These are phyloP conservation scores for Portevinia maculata DNA, from an alignment of 2,888 invertebrate species.

Conservation along the genomic window DNA sequence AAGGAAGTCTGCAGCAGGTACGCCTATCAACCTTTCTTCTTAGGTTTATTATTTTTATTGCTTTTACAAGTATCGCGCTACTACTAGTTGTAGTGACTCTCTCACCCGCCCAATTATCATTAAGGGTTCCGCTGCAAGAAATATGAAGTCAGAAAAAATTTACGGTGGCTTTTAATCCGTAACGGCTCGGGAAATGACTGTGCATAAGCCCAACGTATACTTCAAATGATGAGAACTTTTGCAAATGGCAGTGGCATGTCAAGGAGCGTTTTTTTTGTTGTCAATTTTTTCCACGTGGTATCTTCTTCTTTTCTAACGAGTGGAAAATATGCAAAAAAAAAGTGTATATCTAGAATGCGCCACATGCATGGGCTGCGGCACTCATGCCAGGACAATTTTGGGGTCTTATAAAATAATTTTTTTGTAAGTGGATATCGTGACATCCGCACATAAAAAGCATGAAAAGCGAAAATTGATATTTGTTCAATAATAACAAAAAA, in stretches of 20 bases:
- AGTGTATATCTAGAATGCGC: slow-evolving; percentile 51
- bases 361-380: slow-evolving; percentile 54
- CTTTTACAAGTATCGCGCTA: slow-evolving; percentile 64
- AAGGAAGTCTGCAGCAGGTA: slow-evolving; percentile 69
- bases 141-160: slow-evolving; percentile 40
- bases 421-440: slow-evolving; percentile 71
- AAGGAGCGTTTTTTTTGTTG: slow-evolving; percentile 37
- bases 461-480: slow-evolving; percentile 73
- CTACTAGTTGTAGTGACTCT: slow-evolving; percentile 38
- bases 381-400: slow-evolving; percentile 69
- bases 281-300: slow-evolving; percentile 16
- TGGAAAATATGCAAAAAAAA: slow-evolving; percentile 35
- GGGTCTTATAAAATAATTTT: slow-evolving; percentile 74
- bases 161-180: slow-evolving; percentile 65
- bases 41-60: slow-evolving; percentile 73
- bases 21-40: slow-evolving; percentile 12
- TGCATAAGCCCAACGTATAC: slow-evolving; percentile 42
- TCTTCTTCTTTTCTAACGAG: slow-evolving; percentile 35
- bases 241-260: slow-evolving; percentile 61
- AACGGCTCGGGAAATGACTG: slow-evolving; percentile 28
- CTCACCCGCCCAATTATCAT: slow-evolving; percentile 72
- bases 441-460: slow-evolving; percentile 69
- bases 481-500: slow-evolving; percentile 68
- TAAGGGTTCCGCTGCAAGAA: slow-evolving; percentile 58
- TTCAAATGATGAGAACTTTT: slow-evolving; percentile 71